phyloP scores from a whole-genome alignment of 2,113 vertebrate species.

The Perca flavescens region DNA sequence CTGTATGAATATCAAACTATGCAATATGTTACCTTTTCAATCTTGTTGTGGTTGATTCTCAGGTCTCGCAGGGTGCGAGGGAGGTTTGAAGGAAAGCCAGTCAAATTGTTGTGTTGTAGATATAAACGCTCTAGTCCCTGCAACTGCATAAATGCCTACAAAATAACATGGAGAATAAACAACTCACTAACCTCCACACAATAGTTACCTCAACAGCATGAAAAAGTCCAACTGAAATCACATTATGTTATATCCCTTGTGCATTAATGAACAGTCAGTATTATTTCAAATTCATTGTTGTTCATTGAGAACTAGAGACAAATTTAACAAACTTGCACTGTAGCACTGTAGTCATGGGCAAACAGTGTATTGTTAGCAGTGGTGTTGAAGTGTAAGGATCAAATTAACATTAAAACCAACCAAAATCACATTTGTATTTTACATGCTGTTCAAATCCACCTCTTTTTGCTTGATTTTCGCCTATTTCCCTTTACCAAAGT shows the following conservation, averaged over 20 bases:
- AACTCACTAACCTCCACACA: not conserved
- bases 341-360: no score
- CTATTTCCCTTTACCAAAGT: no score
- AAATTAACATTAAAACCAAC: no score
- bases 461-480: no score
- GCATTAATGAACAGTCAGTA: not conserved
- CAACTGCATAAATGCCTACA: conserved; percentile 89
- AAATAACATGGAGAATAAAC: not conserved
- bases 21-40: conserved; percentile 83
- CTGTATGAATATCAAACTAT: not conserved
- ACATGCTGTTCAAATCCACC: no score
- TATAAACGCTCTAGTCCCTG: conserved; percentile 89
- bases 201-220: not conserved
- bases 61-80: conserved; percentile 91
- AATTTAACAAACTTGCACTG: no score
- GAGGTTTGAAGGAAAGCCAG: conserved; percentile 88
- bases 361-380: no score
- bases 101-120: conserved; percentile 95
- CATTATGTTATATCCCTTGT: not conserved
- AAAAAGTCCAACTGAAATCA: not conserved
- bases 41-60: conserved; percentile 91
- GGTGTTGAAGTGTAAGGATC: no score
- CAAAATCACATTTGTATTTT: not conserved
- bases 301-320: no score
- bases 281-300: not conserved